These are phyloP conservation scores for Drosophila saltans DNA, from an alignment of 1,140 invertebrate genomes.

Conservation along the genomic window DNA sequence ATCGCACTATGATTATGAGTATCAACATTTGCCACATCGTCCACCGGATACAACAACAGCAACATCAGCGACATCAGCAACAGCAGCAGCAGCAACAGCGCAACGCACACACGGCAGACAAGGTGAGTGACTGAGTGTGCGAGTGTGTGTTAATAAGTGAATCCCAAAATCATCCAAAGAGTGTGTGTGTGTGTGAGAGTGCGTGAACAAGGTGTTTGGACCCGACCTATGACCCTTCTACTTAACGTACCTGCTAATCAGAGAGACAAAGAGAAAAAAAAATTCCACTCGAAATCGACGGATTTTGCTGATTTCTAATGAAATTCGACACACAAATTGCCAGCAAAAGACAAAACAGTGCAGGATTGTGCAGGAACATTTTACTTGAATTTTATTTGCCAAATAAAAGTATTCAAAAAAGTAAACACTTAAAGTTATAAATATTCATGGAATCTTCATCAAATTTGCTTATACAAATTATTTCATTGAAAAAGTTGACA, in stretches of 20 bases:
- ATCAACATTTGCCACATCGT: constrained; percentile 78
- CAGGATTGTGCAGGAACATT: neutral
- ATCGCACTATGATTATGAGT: constrained; percentile 76
- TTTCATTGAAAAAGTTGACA: too few species aligned
- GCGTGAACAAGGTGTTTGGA: neutral
- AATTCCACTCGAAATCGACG: neutral
- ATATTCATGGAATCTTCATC: too few species aligned
- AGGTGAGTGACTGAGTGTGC: constrained; percentile 56
- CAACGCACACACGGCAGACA: constrained; percentile 82
- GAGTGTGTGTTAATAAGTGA: constrained; percentile 4
- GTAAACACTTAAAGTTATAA: too few species aligned
- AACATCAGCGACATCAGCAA: constrained; percentile 50
- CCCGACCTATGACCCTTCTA: neutral
- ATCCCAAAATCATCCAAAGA: neutral
- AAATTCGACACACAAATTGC: neutral
- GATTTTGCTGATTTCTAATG: neutral
- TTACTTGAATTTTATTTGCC: too few species aligned
- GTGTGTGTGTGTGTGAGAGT: neutral
- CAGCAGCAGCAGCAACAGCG: constrained; percentile 57
- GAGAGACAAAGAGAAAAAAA: too few species aligned
- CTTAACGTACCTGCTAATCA: neutral
- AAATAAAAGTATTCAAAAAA: too few species aligned
- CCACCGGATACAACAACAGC: constrained; percentile 54
- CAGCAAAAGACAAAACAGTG: neutral
- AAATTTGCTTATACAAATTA: too few species aligned